Base-by-base conservation (phyloP, 2,888 invertebrate species). In the Globia sparganii region DNA sequence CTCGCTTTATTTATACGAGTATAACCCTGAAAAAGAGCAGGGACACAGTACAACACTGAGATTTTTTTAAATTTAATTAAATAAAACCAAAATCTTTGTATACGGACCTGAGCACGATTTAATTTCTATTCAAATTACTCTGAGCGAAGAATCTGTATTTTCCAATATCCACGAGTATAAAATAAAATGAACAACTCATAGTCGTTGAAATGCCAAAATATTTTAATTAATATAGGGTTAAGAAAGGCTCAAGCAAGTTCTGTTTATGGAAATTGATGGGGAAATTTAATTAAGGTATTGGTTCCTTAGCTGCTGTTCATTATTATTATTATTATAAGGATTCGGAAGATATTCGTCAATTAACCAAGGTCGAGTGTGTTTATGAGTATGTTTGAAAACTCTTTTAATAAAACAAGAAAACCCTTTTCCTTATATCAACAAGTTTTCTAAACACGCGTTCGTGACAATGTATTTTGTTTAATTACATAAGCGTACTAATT, bases 81-180 rank as follows among this genome's bases (percentile, higher is more conserved):
- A 79, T 78, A 28, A 76, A 84, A 53, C 49, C 74, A 73, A 71
- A 86, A 80, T 76, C 37, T 72, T 79, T 77, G 62, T 46, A 67
- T 49, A 68, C 40, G 18, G 13, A 72, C 43, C 56, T 43, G 43
- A 72, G 8, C 21, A 49, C 13, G 56, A 61, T 78, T 81, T 78
- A 13, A 81, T 83, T 87, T 81, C 62, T 75, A 81, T 83, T 77
- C 56, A 64, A 80, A 85, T 85, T 70, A 58, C 13, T 83, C 62
- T 62, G 43, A 58, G 37, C 31, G 18, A 69, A 37, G 34, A 70
- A 68, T 76, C 69, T 46, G 56, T 59, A 13, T 46, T 46, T 61
- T 72, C 4, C 6, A 5, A 59, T 65, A 49, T 64, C 25, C n/a
- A 18, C 9, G 15, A 58, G 53, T 37, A 65, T 68, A 65, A 13